Evolutionary conservation across 2,113 vertebrate species (phyloP), one percentile per base, ranked within the genome.

Genomic region (Cygnus atratus): DNA sequence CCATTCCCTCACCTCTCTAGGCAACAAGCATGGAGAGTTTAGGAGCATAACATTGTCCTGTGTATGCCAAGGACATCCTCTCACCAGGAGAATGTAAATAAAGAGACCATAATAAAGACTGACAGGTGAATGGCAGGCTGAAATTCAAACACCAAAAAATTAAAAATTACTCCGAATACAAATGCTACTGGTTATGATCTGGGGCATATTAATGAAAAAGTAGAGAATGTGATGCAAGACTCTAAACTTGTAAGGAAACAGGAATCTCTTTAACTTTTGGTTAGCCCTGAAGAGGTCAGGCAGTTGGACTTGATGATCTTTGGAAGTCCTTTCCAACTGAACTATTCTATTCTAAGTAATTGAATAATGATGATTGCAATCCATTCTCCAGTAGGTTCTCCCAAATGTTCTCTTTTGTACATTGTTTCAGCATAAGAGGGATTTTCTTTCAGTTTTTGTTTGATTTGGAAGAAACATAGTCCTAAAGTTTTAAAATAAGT

Each of bases 391-490:
- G 14, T 1, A 80, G 31, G 20, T 21, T 16, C 43, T 78, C 33
- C 54, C 73, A 75, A 93, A 84, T 52, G 46, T 43, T 82, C 39
- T 41, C 16, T 73, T 94, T 87, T 90, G 63, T 91, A 76, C 48
- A 44, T 90, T 93, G 92, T 87, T 94, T 88, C 86, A 68, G 33
- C 22, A 25, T 44, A 87, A 92, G 62, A 61, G 21, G 44, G 50
- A 91, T 95, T 95, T 79, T 82, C 73, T 76, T 87, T 79, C 5
- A 1, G 13, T 44, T 91, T 88, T 75, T 75, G 46, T 87, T 95
- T 95, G 62, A 25, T 78, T 95, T 95, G 84, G 95, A 96, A 92
- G 73, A 71, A 87, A 65, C 7, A 13, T 12, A 57, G 73, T 39
- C 87, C 58, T 89, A 79, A 93, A 84, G 11, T 61, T 76, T 91